Evolutionary conservation across 2,797 vertebrate genomes (phyloP).

Genomic region (Muscicapa comitata): DNA sequence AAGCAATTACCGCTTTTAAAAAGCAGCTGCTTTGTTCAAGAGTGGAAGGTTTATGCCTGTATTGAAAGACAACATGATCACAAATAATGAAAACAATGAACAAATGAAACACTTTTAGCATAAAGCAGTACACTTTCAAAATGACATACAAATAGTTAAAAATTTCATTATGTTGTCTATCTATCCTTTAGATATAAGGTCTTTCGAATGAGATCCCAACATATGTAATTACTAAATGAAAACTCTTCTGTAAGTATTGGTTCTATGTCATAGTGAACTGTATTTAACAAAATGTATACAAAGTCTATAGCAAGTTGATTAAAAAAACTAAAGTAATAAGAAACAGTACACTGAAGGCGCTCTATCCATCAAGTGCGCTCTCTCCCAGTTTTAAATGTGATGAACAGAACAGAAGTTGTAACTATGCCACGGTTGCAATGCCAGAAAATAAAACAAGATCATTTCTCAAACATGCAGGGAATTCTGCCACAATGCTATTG

Average conservation of each 20-base stretch:
- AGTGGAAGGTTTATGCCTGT: constrained; percentile 91
- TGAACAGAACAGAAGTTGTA: constrained; percentile 76
- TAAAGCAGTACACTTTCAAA: constrained; percentile 85
- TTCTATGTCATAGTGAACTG: constrained; percentile 74
- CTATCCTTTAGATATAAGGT: constrained; percentile 76
- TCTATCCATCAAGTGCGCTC: constrained; percentile 80
- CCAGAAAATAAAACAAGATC: constrained; percentile 78
- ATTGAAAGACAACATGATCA: constrained; percentile 95
- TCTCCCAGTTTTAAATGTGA: constrained; percentile 70
- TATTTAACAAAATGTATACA: constrained; percentile 82
- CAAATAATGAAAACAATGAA: constrained; percentile 86
- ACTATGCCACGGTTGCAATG: constrained; percentile 76
- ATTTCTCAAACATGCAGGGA: constrained; percentile 83
- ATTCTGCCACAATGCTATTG: constrained; percentile 77
- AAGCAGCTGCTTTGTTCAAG: constrained; percentile 94
- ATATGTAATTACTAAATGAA: constrained; percentile 77
- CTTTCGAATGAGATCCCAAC: constrained; percentile 74
- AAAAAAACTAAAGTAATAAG: constrained; percentile 76
- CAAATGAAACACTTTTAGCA: constrained; percentile 82
- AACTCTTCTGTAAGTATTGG: constrained; percentile 65
- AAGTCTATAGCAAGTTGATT: constrained; percentile 81
- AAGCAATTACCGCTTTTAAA: constrained; percentile 95
- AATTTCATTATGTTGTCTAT: constrained; percentile 71
- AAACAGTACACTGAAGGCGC: constrained; percentile 92
- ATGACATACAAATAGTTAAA: constrained; percentile 83